Conservation (phyloP, 2,797 vertebrate species). For the Argentina silus region DNA sequence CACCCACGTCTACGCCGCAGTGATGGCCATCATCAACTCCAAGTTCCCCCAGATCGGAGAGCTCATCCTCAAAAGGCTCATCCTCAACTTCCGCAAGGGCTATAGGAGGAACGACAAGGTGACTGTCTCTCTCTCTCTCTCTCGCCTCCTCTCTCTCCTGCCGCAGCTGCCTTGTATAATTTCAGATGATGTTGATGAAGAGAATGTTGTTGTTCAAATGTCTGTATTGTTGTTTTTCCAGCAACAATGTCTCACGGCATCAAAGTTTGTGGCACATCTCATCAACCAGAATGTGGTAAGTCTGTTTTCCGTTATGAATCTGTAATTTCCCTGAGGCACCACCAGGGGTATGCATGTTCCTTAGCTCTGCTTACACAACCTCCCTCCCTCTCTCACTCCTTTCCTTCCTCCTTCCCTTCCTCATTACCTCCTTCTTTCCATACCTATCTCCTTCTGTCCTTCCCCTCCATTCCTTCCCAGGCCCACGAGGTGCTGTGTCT, state of each 20-base stretch:
- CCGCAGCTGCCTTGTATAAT: not conserved
- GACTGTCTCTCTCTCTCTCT: conserved; percentile 1
- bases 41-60: conserved; percentile 98
- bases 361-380: too few relatives aligned
- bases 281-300: conserved; percentile 99
- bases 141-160: not conserved
- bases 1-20: conserved; percentile 93
- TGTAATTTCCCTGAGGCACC: too few relatives aligned
- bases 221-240: conserved; percentile 60
- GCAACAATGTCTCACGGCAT: conserved; percentile 96
- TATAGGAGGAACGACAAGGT: conserved; percentile 98
- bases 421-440: not conserved
- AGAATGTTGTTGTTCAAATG: not conserved
- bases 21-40: conserved; percentile 97
- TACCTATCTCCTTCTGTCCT: not conserved
- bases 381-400: not conserved
- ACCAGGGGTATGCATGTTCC: too few relatives aligned
- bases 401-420: not conserved
- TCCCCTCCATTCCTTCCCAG: conserved; percentile 60
- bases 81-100: conserved; percentile 94
- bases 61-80: conserved; percentile 93
- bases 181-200: not conserved
- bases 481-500: conserved; percentile 96
- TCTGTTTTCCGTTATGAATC: conserved; percentile 19
- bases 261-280: conserved; percentile 98